A percentile compares a stretch with the other conserved stretches of the same genome.
These are phyloP conservation scores for Corythaixoides concolor DNA, from an alignment of 2,113 vertebrate species.

Conservation along the genomic window DNA sequence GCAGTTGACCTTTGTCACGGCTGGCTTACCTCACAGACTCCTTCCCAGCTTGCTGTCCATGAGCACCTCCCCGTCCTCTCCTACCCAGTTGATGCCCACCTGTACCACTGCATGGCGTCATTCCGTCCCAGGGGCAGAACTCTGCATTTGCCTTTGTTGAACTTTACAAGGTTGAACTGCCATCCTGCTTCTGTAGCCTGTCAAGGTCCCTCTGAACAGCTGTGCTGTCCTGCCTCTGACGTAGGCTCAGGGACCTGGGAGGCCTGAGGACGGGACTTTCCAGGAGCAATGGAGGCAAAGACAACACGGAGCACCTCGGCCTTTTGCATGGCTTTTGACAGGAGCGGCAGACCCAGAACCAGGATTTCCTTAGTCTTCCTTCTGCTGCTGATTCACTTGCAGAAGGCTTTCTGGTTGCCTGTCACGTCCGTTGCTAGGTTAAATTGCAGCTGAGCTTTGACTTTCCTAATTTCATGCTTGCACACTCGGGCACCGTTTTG, in stretches of 20 bases:
- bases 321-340: too few species aligned
- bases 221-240: background rate
- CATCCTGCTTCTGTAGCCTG: background rate
- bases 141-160: background rate
- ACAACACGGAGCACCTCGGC: too few species aligned
- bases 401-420: background rate
- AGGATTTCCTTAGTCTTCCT: background rate
- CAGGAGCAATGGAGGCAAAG: background rate
- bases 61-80: background rate
- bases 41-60: background rate
- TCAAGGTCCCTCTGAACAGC: background rate
- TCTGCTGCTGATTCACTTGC: background rate
- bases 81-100: too few species aligned
- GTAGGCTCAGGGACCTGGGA: background rate
- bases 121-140: background rate
- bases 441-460: background rate
- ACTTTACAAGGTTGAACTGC: background rate
- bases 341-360: too few species aligned
- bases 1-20: too few species aligned
- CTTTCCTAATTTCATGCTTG: background rate
- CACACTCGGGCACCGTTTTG: background rate
- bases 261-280: background rate
- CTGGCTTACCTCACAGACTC: too few species aligned
- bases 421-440: background rate
- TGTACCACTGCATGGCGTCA: too few species aligned